These are phyloP conservation scores for Garra rufa DNA, from an alignment of 2,113 vertebrate species.

Conservation along the genomic window DNA sequence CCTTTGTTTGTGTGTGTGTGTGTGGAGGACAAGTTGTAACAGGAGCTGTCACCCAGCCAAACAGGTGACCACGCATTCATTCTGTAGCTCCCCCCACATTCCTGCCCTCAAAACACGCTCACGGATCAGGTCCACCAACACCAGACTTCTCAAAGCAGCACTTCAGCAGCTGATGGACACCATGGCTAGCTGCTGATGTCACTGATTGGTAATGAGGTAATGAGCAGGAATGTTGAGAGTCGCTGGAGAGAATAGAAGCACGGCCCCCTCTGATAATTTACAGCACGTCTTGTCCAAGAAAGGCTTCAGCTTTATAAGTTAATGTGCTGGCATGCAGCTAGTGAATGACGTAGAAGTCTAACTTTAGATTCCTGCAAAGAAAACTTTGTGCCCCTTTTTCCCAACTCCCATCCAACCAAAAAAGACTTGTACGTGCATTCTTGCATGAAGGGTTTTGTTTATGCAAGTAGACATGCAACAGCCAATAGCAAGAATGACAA, in stretches of 20 bases:
- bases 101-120: neutral
- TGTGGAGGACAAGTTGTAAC: conserved; percentile 8
- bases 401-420: neutral
- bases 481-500: neutral
- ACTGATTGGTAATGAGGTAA: conserved; percentile 40
- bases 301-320: conserved; percentile 17
- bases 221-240: conserved; percentile 7
- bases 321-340: conserved; percentile 28
- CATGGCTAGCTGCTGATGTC: neutral
- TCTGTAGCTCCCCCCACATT: conserved; percentile 16
- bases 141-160: neutral
- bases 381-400: neutral
- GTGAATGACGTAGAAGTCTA: conserved; percentile 22
- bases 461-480: neutral
- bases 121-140: neutral
- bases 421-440: neutral
- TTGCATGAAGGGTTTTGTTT: neutral
- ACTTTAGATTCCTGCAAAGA: conserved; percentile 25
- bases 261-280: neutral
- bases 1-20: conserved; percentile 29
- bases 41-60: conserved; percentile 26
- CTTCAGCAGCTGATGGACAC: neutral
- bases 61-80: conserved; percentile 29
- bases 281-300: conserved; percentile 12
- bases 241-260: neutral